Base-by-base conservation (phyloP, 2,797 vertebrate species). In the Enteromius unitaeniatus region DNA sequence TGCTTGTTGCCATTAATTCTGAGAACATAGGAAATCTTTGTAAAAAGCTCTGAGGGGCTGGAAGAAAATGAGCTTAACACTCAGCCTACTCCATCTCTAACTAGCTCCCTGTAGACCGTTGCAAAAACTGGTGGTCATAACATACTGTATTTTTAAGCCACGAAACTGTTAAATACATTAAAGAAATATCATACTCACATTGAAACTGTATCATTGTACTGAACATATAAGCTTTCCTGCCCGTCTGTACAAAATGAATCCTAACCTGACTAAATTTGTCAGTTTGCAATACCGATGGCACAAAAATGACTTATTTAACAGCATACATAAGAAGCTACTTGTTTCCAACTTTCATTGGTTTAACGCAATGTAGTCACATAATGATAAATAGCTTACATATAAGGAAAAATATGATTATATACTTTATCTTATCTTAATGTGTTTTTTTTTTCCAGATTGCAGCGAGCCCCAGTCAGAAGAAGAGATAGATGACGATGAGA, bases 401-500 rank as follows among this genome's bases (percentile, higher is more conserved):
- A 7, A 17, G 47, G 67, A 51, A 73, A 21, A 45, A 69, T 72
- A 15, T 47, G 23, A 17, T 70, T 26, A 28, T 70, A 10, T 9
- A 47, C 47, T 51, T 21, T 34, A 40, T 23, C 13, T 53, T 42
- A 55, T 23, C 13, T 37, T 42, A 55, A 26, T 15, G 0, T 14
- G 26, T 68, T 79, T 15, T 68, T 79, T 21, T 21, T 53, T 40
- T 65, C 37, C 51, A 3, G 93, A 93, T 13, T 93, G 96, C 5
- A 88, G 91, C 6, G 89, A 93, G 84, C 90, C 93, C 0, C 93
- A 96, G 34, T 0, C 88, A 87, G 92, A 89, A 89, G 92, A 95
- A 70, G 97, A 99, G 70, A 95, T 98, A 0, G 95, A 99, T 62
- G 98, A 99, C 88, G 98, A 99, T 90, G 95, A 96, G 90, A 95